phyloP scores from a whole-genome alignment of 2,113 vertebrate genomes.

The Speoplatyrhinus poulsoni region DNA sequence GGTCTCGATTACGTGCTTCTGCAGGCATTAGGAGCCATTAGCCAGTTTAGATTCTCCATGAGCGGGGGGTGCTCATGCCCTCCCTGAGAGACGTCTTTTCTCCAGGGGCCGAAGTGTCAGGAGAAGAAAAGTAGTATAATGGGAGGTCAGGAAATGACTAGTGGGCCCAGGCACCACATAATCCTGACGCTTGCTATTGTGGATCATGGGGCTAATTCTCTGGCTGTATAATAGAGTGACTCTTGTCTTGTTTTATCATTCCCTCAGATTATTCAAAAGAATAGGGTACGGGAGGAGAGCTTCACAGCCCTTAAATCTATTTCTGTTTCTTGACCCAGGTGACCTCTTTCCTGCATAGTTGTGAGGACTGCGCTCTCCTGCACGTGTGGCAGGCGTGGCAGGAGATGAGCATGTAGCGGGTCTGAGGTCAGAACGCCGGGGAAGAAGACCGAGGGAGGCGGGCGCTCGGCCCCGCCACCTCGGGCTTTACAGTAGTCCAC shows the following conservation, averaged over 20 bases:
- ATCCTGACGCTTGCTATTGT: conserved; percentile 40
- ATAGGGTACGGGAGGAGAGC: conserved; percentile 31
- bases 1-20: conserved; percentile 67
- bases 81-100: conserved; percentile 53
- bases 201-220: conserved; percentile 55
- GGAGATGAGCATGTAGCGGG: too few relatives aligned
- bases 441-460: too few relatives aligned
- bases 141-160: conserved; percentile 48
- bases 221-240: conserved; percentile 60
- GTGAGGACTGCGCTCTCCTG: too few relatives aligned
- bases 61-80: conserved; percentile 25
- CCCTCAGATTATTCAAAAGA: conserved; percentile 58
- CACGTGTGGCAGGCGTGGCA: too few relatives aligned
- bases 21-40: conserved; percentile 74
- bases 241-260: conserved; percentile 52
- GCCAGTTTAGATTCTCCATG: conserved; percentile 49
- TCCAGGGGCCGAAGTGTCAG: conserved; percentile 58
- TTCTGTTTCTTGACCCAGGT: conserved; percentile 40
- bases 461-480: too few relatives aligned
- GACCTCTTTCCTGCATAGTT: conserved; percentile 39
- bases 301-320: conserved; percentile 42
- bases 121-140: conserved; percentile 41
- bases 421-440: too few relatives aligned
- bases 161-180: conserved; percentile 19
- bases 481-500: too few relatives aligned